Evolutionary conservation across 53 echinoderm and acorn worm species (phyloP), one percentile per base, ranked within the genome.

Genomic region (Astropecten irregularis): DNA sequence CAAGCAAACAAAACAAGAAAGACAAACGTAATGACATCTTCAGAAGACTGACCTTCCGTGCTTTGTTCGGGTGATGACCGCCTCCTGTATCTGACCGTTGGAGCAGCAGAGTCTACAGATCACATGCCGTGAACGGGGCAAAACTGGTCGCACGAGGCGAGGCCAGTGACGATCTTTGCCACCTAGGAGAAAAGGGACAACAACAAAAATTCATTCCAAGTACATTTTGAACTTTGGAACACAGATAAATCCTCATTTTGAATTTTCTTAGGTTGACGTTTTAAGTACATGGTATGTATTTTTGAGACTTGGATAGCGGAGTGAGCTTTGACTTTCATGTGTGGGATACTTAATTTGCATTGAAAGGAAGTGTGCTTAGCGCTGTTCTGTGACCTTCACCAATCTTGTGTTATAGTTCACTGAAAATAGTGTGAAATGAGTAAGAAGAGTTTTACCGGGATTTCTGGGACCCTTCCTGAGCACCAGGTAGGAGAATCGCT

Each of bases 21-120:
- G n/a, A n/a, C n/a, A n/a, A n/a, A n/a, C n/a, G n/a, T n/a, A n/a
- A n/a, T n/a, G n/a, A n/a, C n/a, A n/a, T n/a, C n/a, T n/a, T n/a
- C n/a, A n/a, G n/a, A n/a, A n/a, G 22, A 71, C 94, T 90, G 61
- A 96, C 96, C 77, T 89, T 63, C 91, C 91, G 52, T 93, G 93
- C 69, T 96, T 96, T 11, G 72, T 47, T 44, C 82, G 77, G 1
- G 96, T 93, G 57, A 96, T 87, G 34, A 89, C 73, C 9, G 93
- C 82, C 54, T 89, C 81, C 33, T 89, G 51, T 26, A 96, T 79
- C 33, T 77, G 84, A 47, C 96, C 96, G 82, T 96, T 86, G 42
- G 66, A 15, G 71, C 89, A 81, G 44, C 96, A 96, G 1, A 96
- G 71, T 35, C 89, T 83, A 68, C 96, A 96, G 29, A 89, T 83